Conservation (phyloP, 2,113 vertebrate genomes). For the Chunga burmeisteri region DNA sequence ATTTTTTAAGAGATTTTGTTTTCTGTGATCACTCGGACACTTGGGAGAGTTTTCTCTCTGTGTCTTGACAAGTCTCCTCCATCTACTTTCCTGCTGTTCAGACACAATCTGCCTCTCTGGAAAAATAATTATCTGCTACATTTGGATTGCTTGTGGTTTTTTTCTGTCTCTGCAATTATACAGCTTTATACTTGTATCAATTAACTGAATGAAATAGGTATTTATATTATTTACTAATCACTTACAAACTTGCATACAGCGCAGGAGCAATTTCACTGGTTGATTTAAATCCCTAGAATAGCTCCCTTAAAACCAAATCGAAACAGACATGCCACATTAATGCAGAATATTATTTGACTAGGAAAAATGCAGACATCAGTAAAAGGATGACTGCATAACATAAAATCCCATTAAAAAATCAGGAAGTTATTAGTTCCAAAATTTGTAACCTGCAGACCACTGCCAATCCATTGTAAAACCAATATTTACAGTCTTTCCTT, state of each 20-base stretch:
- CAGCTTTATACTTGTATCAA: neutral
- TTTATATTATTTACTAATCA: constrained; percentile 21
- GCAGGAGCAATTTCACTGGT: neutral
- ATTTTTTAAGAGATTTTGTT: neutral
- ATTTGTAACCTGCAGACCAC: neutral
- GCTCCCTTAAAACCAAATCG: constrained; percentile 21
- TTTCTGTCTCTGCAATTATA: neutral
- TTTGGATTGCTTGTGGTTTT: neutral
- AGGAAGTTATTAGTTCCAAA: neutral
- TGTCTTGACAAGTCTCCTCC: neutral
- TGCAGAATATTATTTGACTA: constrained; percentile 12
- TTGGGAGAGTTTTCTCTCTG: neutral
- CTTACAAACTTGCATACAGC: neutral
- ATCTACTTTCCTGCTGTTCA: neutral
- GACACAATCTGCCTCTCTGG: neutral
- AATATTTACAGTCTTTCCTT: neutral
- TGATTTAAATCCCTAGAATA: neutral
- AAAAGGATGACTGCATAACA: neutral
- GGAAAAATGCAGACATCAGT: neutral
- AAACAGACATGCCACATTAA: neutral
- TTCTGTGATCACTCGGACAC: neutral
- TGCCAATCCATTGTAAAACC: neutral
- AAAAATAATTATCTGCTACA: neutral
- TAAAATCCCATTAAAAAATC: constrained; percentile 26
- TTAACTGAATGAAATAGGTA: neutral